Base-by-base conservation (phyloP, 2,797 vertebrate species). In the Gobio occitaniae region DNA sequence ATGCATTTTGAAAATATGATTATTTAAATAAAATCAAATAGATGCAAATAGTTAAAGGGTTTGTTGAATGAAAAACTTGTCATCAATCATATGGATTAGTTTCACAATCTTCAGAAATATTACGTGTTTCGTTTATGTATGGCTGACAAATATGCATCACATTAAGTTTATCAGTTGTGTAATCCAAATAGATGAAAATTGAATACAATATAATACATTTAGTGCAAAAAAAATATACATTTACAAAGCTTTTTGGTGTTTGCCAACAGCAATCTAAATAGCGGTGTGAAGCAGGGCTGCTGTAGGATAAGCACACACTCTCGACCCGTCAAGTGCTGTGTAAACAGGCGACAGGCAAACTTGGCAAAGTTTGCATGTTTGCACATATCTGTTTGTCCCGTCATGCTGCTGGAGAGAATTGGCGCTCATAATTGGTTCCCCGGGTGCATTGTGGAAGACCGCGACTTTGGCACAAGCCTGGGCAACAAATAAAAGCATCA, bases 401-500 rank as follows among this genome's bases (percentile, higher is more conserved):
- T 65, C 59, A 38, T 32, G 41, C 70, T 25, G 44, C 81, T 38
- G 72, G 65, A 71, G 59, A 71, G 63, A 82, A 61, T 9, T 69
- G 41, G 52, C 21, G 25, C 74, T 61, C 21, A 25, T 78, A 82
- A 86, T 78, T 86, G 72, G 71, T 81, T 86, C 52, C 54, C 16
- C 2, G 78, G 72, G 63, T 78, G 69, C 38, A 59, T 25, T 41
- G 77, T 63, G 66, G 61, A 83, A 52, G 66, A 70, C 66, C 8
- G 7, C 12, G 13, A 78, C 56, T 41, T 44, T 78, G 47, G 59
- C 25, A 78, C 52, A 82, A 70, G 85, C 38, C 70, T 72, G 61
- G 75, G 44, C 66, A 71, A 44, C 69, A 86, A 78, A 83, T 72
- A 86, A 80, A 85, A 68, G 80, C 70, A 15, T 72, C 41, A 84